These are phyloP conservation scores for Ceratosolen solmsi DNA, from an alignment of 1,140 invertebrate species.

Conservation along the genomic window DNA sequence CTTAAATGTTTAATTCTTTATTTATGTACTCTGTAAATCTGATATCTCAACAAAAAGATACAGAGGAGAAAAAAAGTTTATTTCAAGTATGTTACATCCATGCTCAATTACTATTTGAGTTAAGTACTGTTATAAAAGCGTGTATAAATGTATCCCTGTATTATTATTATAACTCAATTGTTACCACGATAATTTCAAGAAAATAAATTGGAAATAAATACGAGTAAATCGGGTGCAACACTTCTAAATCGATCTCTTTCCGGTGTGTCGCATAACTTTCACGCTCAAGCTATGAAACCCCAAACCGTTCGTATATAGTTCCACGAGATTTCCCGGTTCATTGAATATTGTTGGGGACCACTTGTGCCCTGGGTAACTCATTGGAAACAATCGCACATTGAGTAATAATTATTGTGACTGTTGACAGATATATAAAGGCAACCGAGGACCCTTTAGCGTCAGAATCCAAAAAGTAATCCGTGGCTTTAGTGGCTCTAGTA, in stretches of 20 bases:
- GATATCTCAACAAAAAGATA: no score
- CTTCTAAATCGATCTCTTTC: constrained; percentile 31
- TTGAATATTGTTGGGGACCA: constrained; percentile 1
- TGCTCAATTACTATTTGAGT: constrained; percentile 6
- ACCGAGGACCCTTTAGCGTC: background rate
- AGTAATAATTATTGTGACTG: constrained; percentile 20
- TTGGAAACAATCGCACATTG: constrained; percentile 4
- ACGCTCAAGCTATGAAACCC: constrained; percentile 38
- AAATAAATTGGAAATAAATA: background rate
- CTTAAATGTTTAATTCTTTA: no score
- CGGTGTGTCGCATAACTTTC: constrained; percentile 41
- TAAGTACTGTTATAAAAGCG: background rate
- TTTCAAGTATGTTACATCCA: background rate
- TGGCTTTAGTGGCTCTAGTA: background rate
- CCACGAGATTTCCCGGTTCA: constrained; percentile 10
- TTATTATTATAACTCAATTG: constrained; percentile 25
- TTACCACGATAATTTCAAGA: background rate
- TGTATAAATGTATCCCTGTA: background rate
- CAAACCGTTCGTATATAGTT: constrained; percentile 21
- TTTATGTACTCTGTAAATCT: no score
- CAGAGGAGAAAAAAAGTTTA: background rate
- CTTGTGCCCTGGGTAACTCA: background rate
- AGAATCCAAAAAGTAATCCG: constrained; percentile 29
- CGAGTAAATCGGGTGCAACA: background rate
- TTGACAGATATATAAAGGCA: constrained; percentile 27